A percentile compares a stretch with the other conserved stretches of the same genome.
Evolutionary conservation across 2,797 vertebrate genomes (phyloP).

Genomic region (Acridotheres tristis): DNA sequence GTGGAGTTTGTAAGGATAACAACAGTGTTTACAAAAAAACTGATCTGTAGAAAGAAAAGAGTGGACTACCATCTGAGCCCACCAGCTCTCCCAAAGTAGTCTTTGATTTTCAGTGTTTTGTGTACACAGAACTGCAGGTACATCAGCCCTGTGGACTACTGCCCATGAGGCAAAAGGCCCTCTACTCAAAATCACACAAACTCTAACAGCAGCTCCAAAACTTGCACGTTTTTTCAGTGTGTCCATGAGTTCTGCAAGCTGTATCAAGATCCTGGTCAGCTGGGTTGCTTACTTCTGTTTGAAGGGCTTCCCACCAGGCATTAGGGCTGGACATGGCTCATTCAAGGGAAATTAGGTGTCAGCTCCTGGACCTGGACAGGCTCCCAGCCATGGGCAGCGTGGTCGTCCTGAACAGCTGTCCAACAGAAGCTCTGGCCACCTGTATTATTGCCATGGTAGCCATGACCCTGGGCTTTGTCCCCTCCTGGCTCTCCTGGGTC

Average conservation of each 20-base stretch:
- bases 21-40: not conserved
- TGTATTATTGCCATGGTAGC: not conserved
- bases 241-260: not conserved
- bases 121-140: not conserved
- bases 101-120: not conserved
- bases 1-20: not conserved
- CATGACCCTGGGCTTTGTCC: not conserved
- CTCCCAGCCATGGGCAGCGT: not conserved
- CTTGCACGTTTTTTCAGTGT: not conserved
- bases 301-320: not conserved
- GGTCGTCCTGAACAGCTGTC: not conserved
- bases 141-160: not conserved
- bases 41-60: not conserved
- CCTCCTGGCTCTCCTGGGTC: not conserved
- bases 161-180: not conserved
- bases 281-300: not conserved
- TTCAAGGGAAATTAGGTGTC: not conserved
- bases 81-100: not conserved
- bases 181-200: not conserved
- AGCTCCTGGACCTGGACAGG: not conserved
- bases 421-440: rapidly evolving
- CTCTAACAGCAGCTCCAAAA: not conserved
- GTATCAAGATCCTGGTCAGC: not conserved
- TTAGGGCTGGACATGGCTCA: not conserved
- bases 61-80: not conserved